These are phyloP conservation scores for Sciaenops ocellatus DNA, from an alignment of 2,797 vertebrate genomes.

Conservation along the genomic window DNA sequence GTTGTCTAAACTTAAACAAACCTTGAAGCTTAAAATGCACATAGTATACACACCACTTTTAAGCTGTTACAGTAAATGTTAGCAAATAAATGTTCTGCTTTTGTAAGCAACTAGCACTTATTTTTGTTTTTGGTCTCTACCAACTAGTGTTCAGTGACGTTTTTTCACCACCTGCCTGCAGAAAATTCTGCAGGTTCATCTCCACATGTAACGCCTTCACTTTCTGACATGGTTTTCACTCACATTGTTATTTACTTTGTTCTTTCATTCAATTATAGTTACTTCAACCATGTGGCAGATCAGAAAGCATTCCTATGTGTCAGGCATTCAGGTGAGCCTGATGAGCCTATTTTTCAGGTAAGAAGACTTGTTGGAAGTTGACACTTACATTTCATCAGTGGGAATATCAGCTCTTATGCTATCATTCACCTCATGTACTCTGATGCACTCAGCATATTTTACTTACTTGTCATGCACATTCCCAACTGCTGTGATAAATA, in stretches of 20 bases:
- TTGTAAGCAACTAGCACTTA: neutral
- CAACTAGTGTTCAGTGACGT: neutral
- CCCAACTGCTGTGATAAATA: conserved; percentile 29
- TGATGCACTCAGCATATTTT: conserved; percentile 20
- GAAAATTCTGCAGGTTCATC: neutral
- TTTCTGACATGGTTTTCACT: neutral
- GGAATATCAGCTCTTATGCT: conserved; percentile 8
- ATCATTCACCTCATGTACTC: conserved; percentile 18
- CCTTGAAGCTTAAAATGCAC: neutral
- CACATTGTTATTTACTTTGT: neutral
- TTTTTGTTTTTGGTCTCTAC: neutral
- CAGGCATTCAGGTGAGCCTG: neutral
- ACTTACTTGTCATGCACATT: conserved; percentile 39
- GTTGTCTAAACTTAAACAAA: neutral
- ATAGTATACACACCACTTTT: neutral
- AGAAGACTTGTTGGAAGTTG: conserved; percentile 2
- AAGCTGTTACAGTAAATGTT: neutral
- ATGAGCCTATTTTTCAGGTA: conserved; percentile 16
- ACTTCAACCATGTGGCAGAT: neutral
- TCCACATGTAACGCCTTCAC: neutral
- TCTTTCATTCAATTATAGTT: neutral
- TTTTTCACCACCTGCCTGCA: neutral
- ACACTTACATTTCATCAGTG: conserved; percentile 5
- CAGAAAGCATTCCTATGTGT: neutral
- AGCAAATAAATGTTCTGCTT: neutral